Evolutionary conservation across 2,888 invertebrate genomes (phyloP).

Genomic region (Hypomecis atomaria): DNA sequence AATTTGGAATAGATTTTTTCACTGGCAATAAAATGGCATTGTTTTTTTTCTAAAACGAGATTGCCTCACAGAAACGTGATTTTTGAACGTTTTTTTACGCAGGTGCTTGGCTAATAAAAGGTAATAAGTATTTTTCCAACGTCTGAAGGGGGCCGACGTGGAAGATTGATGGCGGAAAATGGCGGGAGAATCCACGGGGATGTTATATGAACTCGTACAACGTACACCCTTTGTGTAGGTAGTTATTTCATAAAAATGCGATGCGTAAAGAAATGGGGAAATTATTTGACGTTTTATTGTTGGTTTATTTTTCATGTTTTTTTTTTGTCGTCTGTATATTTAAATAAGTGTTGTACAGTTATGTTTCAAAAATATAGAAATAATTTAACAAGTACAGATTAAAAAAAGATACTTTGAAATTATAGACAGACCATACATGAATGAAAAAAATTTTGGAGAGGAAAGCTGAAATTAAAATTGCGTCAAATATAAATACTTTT

Average conservation of each 20-base stretch:
- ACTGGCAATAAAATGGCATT: constrained; percentile 1
- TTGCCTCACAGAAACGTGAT: constrained; percentile 1
- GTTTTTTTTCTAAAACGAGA: constrained; percentile 17
- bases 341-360: too few species aligned
- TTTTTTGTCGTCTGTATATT: neutral
- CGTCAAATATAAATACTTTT: too few species aligned
- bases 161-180: constrained; percentile 53
- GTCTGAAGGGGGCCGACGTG: constrained; percentile 46
- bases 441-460: too few species aligned
- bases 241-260: constrained; percentile 41
- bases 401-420: too few species aligned
- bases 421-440: too few species aligned
- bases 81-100: constrained; percentile 4
- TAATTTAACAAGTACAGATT: too few species aligned
- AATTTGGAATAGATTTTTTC: constrained; percentile 9
- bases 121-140: constrained; percentile 54
- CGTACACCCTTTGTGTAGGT: constrained; percentile 33
- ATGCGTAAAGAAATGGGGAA: constrained; percentile 32
- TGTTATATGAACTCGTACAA: constrained; percentile 37
- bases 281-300: constrained; percentile 34
- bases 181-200: constrained; percentile 39
- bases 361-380: too few species aligned
- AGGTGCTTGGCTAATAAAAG: constrained; percentile 43
- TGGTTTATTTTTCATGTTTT: neutral
- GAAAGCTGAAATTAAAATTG: too few species aligned